Evolutionary conservation across 2,797 vertebrate species (phyloP), one percentile per base, ranked within the genome.

Genomic region (Cuniculus paca): DNA sequence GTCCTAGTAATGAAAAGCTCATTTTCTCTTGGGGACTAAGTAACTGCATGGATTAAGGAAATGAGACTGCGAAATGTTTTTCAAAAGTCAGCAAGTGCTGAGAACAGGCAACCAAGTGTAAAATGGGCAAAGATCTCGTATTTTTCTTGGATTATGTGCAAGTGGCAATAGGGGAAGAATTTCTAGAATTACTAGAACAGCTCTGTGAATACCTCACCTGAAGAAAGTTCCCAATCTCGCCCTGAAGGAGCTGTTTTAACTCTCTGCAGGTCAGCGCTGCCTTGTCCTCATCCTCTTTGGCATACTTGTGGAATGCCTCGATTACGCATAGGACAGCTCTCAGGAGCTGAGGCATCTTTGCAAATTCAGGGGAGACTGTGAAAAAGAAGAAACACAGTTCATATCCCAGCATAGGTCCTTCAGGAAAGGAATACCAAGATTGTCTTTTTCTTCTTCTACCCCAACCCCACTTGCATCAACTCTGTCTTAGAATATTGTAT

Each of bases 241-340:
- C 52, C 58, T 88, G 95, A 36, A 97, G 77, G 56, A 98, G 95
- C 56, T 17, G 95, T 39, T 84, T 95, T 50, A 97, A 28, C 45
- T 95, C 95, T 70, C 45, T 74, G 83, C 7, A 20, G 45, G 95
- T 97, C 95, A 98, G 60, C 0, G 12, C 84, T 0, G 36, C 68
- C 54, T 85, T 10, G 1, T 75, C 60, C 20, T 42, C 14, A 0
- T 97, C 80, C 26, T 94, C 77, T n/a, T 34, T 52, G 77, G 97
- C 89, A 28, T 98, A 98, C 19, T 91, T 97, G 65, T 91, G 89
- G 96, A 97, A 98, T 31, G 85, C 96, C 80, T 97, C 83, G 0
- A 93, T 93, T 16, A 98, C 22, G 28, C 39, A 94, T 77, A 97
- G 56, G 83, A 95, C 39, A 14, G 90, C 52, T 97, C 56, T 92